These are phyloP conservation scores for Drosophila siamana DNA, from an alignment of 2,888 invertebrate genomes.

Conservation along the genomic window DNA sequence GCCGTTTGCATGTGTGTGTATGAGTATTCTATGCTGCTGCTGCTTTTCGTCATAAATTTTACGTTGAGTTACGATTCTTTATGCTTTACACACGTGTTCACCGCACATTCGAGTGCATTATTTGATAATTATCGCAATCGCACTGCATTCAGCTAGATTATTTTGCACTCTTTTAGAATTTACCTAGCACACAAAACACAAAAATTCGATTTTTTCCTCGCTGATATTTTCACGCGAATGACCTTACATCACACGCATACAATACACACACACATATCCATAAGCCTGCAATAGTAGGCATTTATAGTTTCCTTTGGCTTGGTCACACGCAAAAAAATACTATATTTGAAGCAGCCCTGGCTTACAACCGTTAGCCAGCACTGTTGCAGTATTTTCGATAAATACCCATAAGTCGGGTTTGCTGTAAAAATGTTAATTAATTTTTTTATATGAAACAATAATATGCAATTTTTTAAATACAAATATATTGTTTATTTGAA, in stretches of 20 bases:
- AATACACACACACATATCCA: conserved; percentile 63
- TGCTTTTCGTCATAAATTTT: conserved; percentile 73
- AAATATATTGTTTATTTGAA: not conserved
- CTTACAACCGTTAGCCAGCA: conserved; percentile 34
- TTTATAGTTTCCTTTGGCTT: conserved; percentile 26
- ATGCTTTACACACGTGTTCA: conserved; percentile 33
- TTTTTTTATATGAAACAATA: not conserved
- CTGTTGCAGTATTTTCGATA: conserved; percentile 1
- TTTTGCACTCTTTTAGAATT: conserved; percentile 69
- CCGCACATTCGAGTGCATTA: conserved; percentile 30
- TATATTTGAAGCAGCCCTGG: not conserved
- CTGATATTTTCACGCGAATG: conserved; percentile 82
- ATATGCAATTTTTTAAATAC: not conserved
- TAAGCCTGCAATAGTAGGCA: conserved; percentile 19
- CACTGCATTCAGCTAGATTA: conserved; percentile 48
- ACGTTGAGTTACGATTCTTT: conserved; percentile 42
- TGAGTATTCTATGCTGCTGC: conserved; percentile 36
- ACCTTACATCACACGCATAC: conserved; percentile 81
- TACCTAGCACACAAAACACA: conserved; percentile 85
- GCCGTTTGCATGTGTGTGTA: conserved; percentile 29
- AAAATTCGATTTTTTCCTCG: conserved; percentile 83
- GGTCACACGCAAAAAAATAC: conserved; percentile 52
- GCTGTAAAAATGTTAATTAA: not conserved
- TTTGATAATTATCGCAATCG: conserved; percentile 45
- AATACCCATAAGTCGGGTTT: not conserved